Conservation (phyloP, 2,797 vertebrate species). For the Scyliorhinus canicula region DNA sequence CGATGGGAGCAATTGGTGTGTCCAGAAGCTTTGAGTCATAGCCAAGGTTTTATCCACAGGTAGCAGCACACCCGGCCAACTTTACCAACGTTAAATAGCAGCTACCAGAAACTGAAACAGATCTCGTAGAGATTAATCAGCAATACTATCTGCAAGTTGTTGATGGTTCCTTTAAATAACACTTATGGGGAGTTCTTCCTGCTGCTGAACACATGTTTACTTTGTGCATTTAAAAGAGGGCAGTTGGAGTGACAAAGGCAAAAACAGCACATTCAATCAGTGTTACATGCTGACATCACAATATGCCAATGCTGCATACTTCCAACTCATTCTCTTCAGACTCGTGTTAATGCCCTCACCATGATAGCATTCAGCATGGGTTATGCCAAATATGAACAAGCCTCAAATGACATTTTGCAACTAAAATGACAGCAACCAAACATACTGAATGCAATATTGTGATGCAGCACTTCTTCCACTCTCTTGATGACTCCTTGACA, state of each 20-base stretch:
- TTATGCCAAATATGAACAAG: not conserved
- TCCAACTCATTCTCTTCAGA: no score
- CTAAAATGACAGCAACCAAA: not conserved
- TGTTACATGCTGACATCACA: not conserved
- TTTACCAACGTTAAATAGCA: no score
- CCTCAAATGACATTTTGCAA: not conserved
- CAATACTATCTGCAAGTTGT: not conserved
- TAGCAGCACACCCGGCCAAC: no score
- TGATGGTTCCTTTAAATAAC: not conserved
- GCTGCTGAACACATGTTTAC: not conserved
- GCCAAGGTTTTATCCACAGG: no score
- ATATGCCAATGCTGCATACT: no score
- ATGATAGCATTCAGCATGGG: not conserved
- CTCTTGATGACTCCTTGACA: not conserved
- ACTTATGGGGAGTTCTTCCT: not conserved
- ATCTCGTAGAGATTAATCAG: not conserved
- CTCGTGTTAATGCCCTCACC: not conserved
- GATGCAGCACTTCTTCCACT: not conserved
- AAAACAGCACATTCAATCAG: not conserved
- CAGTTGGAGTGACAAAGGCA: not conserved
- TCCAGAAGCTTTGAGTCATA: no score
- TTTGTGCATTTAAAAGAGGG: not conserved
- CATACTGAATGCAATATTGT: not conserved
- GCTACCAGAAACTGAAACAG: not conserved
- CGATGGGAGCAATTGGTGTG: no score